Evolutionary conservation across 1,140 invertebrate genomes (phyloP).

Genomic region (Linepithema humile): DNA sequence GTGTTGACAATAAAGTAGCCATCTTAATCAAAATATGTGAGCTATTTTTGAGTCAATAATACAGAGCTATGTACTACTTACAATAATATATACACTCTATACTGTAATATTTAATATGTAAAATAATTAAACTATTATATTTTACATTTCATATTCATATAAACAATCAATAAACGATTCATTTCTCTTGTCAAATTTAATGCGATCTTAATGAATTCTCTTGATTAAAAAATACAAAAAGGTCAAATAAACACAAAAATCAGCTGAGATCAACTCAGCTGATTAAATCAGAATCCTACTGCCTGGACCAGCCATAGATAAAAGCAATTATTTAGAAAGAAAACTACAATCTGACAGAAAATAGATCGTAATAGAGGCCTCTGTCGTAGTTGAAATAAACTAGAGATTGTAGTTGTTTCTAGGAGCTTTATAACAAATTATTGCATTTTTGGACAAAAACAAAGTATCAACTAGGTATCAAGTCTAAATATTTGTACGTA

Average conservation of each 20-base stretch:
- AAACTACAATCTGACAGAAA: no score
- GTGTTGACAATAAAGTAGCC: conserved; percentile 58
- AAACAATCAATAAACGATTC: not conserved
- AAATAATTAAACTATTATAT: not conserved
- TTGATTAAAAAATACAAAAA: not conserved
- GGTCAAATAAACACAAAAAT: not conserved
- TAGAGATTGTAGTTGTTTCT: no score
- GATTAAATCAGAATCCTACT: no score
- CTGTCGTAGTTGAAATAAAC: no score
- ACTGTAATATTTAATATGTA: not conserved
- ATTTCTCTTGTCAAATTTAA: not conserved
- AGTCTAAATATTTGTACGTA: no score
- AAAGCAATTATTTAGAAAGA: no score
- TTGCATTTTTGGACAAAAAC: no score
- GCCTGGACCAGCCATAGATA: no score
- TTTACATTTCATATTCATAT: not conserved
- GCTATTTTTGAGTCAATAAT: not conserved
- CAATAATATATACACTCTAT: not conserved
- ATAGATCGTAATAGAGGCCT: no score
- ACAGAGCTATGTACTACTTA: not conserved
- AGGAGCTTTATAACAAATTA: no score
- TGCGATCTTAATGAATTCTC: not conserved
- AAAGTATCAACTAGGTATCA: no score
- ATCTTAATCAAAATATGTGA: conserved; percentile 55
- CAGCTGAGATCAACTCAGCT: no score